Evolutionary conservation across 2,888 invertebrate species (phyloP).

Genomic region (Bombylius discolor): DNA sequence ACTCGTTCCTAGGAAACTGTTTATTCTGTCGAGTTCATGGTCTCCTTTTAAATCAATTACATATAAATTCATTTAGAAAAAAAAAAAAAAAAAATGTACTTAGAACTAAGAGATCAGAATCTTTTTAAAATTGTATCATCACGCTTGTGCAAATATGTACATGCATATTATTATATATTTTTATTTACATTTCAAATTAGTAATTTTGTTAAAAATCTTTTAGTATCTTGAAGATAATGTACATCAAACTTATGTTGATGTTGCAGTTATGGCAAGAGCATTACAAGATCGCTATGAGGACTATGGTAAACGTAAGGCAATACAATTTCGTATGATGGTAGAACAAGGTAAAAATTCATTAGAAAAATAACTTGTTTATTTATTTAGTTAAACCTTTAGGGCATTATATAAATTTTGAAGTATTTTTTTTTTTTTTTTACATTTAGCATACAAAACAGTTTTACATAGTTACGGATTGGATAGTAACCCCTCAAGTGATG

Average conservation of each 20-base stretch:
- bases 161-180: too few species aligned
- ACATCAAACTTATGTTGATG: slow-evolving; percentile 67
- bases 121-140: not conserved
- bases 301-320: slow-evolving; percentile 66
- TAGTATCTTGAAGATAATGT: slow-evolving; percentile 70
- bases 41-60: too few species aligned
- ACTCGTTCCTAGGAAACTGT: too few species aligned
- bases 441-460: slow-evolving; percentile 55
- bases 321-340: slow-evolving; percentile 66
- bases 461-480: slow-evolving; percentile 54
- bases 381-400: not conserved
- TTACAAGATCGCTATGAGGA: slow-evolving; percentile 63
- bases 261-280: slow-evolving; percentile 69
- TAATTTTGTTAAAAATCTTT: slow-evolving; percentile 17
- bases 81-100: too few species aligned
- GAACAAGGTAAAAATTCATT: slow-evolving; percentile 40
- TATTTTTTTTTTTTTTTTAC: not conserved
- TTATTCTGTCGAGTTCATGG: too few species aligned
- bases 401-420: too few species aligned
- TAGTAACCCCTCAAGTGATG: slow-evolving; percentile 45
- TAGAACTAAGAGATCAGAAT: too few species aligned
- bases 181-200: not conserved
- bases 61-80: too few species aligned
- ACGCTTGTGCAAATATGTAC: slow-evolving; percentile 16
- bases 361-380: too few species aligned